Conservation (phyloP, 2,888 invertebrate genomes). For the Luperina testacea region DNA sequence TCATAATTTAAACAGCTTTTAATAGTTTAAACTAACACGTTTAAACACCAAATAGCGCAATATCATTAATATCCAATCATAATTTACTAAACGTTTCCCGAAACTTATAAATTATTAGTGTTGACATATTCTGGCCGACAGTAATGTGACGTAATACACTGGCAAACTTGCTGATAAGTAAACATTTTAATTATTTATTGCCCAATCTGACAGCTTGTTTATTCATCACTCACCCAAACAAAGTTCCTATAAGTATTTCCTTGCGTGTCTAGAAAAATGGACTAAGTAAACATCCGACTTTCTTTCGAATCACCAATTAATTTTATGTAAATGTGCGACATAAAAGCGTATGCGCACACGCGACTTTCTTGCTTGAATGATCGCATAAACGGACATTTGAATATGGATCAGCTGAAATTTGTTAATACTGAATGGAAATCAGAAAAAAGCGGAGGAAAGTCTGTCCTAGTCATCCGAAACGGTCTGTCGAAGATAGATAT, state of each 20-base stretch:
- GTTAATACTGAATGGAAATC: conserved; percentile 40
- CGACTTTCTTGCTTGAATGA: conserved; percentile 30
- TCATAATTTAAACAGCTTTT: background rate
- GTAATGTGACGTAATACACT: background rate
- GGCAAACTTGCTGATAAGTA: background rate
- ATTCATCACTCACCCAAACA: background rate
- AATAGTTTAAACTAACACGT: background rate
- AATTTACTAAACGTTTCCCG: background rate
- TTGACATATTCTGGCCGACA: background rate
- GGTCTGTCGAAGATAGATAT: conserved; percentile 42
- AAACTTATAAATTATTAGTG: background rate
- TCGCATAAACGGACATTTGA: conserved; percentile 49
- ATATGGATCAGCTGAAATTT: conserved; percentile 41
- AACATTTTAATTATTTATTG: conserved; percentile 10
- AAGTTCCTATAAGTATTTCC: conserved; percentile 22
- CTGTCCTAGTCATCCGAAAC: conserved; percentile 57
- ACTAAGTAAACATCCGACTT: conserved; percentile 48
- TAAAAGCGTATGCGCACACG: conserved; percentile 37
- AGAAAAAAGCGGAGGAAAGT: conserved; percentile 62
- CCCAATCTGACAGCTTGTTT: background rate
- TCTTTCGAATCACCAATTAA: conserved; percentile 45
- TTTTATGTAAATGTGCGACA: conserved; percentile 41
- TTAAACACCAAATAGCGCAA: background rate
- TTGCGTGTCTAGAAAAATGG: conserved; percentile 34
- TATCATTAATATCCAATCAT: background rate